phyloP scores from a whole-genome alignment of 2,888 invertebrate species.

The Aproaerema taeniolella region DNA sequence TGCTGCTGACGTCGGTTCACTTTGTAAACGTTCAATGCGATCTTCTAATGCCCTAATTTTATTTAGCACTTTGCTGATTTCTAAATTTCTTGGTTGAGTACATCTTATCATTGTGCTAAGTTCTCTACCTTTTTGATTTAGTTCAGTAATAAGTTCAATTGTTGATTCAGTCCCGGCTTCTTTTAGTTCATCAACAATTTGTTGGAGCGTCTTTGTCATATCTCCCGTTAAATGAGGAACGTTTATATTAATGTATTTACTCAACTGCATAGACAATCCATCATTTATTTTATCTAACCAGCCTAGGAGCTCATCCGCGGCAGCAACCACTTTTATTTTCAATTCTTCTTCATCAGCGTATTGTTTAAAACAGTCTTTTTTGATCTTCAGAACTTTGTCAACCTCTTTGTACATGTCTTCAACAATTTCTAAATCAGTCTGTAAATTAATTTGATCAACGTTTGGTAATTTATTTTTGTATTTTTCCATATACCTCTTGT shows the following conservation, averaged over 20 bases:
- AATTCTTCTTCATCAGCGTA: constrained; percentile 39
- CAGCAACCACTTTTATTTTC: constrained; percentile 33
- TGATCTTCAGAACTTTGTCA: constrained; percentile 35
- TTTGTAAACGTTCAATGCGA: constrained; percentile 45
- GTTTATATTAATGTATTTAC: constrained; percentile 44
- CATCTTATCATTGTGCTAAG: constrained; percentile 46
- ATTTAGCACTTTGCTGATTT: constrained; percentile 51
- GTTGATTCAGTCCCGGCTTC: constrained; percentile 30
- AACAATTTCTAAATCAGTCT: constrained; percentile 57
- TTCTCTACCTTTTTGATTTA: constrained; percentile 45
- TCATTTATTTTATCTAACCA: constrained; percentile 64
- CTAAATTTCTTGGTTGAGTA: constrained; percentile 45
- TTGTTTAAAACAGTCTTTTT: constrained; percentile 45
- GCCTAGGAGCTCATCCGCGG: constrained; percentile 43
- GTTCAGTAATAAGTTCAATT: constrained; percentile 37
- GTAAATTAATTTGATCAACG: constrained; percentile 36
- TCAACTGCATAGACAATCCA: constrained; percentile 40
- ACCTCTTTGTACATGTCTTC: constrained; percentile 63
- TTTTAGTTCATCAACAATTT: constrained; percentile 49
- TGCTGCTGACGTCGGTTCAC: constrained; percentile 46
- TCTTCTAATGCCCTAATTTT: constrained; percentile 52
- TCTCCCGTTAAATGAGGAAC: constrained; percentile 40
- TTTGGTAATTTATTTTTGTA: constrained; percentile 35
- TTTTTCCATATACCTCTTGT: constrained; percentile 47
- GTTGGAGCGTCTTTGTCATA: constrained; percentile 53